Base-by-base conservation (phyloP, 2,797 vertebrate genomes). In the Tragelaphus eurycerus region DNA sequence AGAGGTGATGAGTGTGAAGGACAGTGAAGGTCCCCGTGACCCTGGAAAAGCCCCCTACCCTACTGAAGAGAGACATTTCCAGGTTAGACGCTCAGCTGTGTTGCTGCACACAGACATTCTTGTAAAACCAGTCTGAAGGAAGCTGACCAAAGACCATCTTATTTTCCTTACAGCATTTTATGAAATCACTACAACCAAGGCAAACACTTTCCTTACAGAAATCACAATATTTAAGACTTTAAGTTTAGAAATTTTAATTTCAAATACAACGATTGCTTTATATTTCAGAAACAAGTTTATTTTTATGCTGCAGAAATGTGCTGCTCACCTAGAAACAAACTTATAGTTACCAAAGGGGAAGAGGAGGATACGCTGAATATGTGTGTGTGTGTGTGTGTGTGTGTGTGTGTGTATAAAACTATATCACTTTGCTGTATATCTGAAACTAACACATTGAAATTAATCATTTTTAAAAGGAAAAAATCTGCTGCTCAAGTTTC, bases 71-170 rank as follows among this genome's bases (percentile, higher is more conserved):
- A 34, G 11, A 59, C 23, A 4, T 12, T 7, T 48, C 46, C 23
- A 23, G 25, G 13, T 16, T 8, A 6, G 1, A 43, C 1, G 4
- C 13, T 7, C 25, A 50, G 31, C 2, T 16, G 13, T 16, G 15
- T 1, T 1, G 25, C 21, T 38, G 23, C 34, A 29, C 9, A 11
- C 1, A 2, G 1, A 1, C 11, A 1, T 23, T 83, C 79, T 79
- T 54, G 1, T 4, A 9, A 86, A 46, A 52, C 19, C 59, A 16
- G 11, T 19, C 48, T 1, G 6, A 34, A 74, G 43, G 59, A 83
- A 19, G 6, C 25, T 12, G 57, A 11, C 14, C 23, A 67, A 31
- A 29, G 13, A 17, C 21, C 12, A 10, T 7, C 11, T 48, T 34
- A 23, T 9, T 29, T 59, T 50, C 9, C 15, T 21, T 29, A 17